A percentile compares a stretch with the other conserved stretches of the same genome.
phyloP scores from a whole-genome alignment of 2,888 invertebrate species.

The Lithophane socia region DNA sequence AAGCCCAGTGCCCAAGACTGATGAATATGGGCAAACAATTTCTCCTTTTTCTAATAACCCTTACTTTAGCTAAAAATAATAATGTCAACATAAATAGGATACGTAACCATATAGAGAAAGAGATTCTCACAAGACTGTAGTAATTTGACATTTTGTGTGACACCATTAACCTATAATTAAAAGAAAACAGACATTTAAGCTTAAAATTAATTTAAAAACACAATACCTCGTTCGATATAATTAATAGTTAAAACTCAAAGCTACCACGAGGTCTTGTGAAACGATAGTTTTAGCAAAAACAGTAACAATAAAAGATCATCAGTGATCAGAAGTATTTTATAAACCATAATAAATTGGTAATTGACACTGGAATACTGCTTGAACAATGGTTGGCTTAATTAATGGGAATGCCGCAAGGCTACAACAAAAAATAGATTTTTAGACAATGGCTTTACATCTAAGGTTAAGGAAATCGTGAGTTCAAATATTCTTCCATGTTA shows the following conservation, averaged over 20 bases:
- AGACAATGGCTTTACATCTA: constrained; percentile 24
- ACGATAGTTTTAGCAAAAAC: constrained; percentile 43
- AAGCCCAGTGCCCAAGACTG: too few species aligned
- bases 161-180: constrained; percentile 10
- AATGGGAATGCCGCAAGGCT: constrained; percentile 68
- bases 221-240: constrained; percentile 30
- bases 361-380: constrained; percentile 65
- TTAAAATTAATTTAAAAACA: too few species aligned
- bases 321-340: constrained; percentile 63
- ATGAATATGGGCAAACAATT: too few species aligned
- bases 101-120: too few species aligned
- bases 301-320: constrained; percentile 64
- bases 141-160: not conserved
- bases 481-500: constrained; percentile 11
- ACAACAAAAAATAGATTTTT: constrained; percentile 39
- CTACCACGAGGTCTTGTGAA: constrained; percentile 8
- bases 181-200: not conserved
- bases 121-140: too few species aligned
- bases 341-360: constrained; percentile 75
- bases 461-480: constrained; percentile 37
- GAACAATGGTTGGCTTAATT: constrained; percentile 68
- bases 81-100: too few species aligned
- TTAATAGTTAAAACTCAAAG: constrained; percentile 39
- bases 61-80: too few species aligned
- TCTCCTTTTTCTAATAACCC: too few species aligned